phyloP scores from a whole-genome alignment of 2,888 invertebrate species.

The Junonia oenone region DNA sequence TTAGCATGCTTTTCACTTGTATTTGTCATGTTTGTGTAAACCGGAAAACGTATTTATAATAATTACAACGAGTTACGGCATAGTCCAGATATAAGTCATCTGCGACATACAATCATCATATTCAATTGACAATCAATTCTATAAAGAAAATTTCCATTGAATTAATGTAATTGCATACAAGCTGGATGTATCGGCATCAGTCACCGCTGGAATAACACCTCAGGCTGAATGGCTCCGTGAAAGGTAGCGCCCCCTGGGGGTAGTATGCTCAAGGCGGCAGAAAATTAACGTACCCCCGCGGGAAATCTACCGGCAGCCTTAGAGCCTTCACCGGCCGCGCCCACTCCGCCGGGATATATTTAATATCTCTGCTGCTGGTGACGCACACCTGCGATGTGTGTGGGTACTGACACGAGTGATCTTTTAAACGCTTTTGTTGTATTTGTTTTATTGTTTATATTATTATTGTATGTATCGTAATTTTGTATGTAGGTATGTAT shows the following conservation, averaged over 20 bases:
- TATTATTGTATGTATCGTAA: no score
- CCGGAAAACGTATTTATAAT: no score
- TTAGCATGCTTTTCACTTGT: background rate
- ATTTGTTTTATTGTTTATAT: background rate
- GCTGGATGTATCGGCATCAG: conserved; percentile 58
- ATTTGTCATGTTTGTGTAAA: background rate
- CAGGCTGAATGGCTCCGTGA: conserved; percentile 73
- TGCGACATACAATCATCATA: no score
- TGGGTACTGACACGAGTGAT: conserved; percentile 7
- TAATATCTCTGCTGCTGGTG: conserved; percentile 55
- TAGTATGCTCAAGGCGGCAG: conserved; percentile 88
- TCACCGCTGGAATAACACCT: conserved; percentile 75
- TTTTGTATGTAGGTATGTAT: no score
- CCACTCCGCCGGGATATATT: conserved; percentile 66
- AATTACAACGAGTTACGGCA: no score
- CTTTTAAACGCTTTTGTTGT: background rate
- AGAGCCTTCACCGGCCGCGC: conserved; percentile 47
- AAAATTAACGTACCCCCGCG: conserved; percentile 85
- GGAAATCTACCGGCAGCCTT: conserved; percentile 83
- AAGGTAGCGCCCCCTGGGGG: conserved; percentile 81
- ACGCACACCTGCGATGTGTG: conserved; percentile 22
- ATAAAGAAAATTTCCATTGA: background rate
- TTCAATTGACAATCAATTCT: no score
- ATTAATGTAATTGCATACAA: background rate
- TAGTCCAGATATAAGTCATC: no score